Evolutionary conservation across 2,888 invertebrate species (phyloP), one percentile per base, ranked within the genome.

Genomic region (Meliscaeva auricollis): DNA sequence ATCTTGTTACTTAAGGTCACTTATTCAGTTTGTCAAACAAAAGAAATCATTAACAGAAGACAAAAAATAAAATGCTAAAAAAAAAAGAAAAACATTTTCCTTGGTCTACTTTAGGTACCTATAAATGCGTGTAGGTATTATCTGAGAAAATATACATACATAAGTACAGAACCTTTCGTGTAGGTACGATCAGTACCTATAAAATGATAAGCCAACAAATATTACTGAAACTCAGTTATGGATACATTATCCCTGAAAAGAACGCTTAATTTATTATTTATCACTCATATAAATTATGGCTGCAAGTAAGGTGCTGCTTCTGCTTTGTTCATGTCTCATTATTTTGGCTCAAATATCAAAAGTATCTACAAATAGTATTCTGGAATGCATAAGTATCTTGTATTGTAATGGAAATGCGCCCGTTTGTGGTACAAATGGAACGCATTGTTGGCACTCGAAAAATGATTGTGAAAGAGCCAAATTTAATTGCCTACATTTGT

Each of bases 401-500:
- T 46, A 35, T 46, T 82, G 82, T 41, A 44, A 66, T 73, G 38
- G 66, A 30, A 46, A 48, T 30, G 20, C 15, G 15, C 68, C 73
- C 7, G 68, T 78, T 54, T 83, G 83, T 32, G 62, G 83, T 1
- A 60, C 62, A 13, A 83, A 83, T 64, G 73, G 78, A 6, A 77
- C 73, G 0, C 73, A 78, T 64, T 83, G 78, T 15, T 78, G 78
- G 83, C 26, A 44, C 20, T 54, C 69, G 38, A 62, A 46, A 6
- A 83, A 62, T 48, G 78, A 78, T n/a, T 83, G 83, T 44, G 78
- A 83, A 41, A 32, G 78, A 15, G 62, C 17, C 0, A 48, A 60
- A 41, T 83, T 78, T 20, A 83, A 83, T 64, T 83, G 83, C n/a
- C 30, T 73, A n/a, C 68, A 73, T 20, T 62, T 69, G 7, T 22